These are phyloP conservation scores for Pangasianodon gigas DNA, from an alignment of 2,113 vertebrate genomes.

Conservation along the genomic window DNA sequence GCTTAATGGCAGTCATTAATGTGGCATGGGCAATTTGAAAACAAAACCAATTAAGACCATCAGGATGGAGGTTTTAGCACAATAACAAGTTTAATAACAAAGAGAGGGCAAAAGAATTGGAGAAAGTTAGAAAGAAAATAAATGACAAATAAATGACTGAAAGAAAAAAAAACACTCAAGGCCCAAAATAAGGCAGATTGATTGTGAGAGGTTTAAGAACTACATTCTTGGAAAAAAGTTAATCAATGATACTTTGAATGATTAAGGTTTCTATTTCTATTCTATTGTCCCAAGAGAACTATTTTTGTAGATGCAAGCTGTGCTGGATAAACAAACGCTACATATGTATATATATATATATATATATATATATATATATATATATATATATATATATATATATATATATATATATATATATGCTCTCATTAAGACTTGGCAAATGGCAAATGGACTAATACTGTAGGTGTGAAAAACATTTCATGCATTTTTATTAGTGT, in stretches of 20 bases:
- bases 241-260: neutral
- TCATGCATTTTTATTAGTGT: neutral
- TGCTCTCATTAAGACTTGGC: neutral
- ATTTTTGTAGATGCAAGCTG: neutral
- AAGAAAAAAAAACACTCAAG: no score
- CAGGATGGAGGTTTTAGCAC: conserved; percentile 11
- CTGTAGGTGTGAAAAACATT: neutral
- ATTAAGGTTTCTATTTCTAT: neutral
- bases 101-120: neutral
- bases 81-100: conserved; percentile 19
- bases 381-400: no score
- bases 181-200: neutral
- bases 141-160: neutral
- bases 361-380: no score
- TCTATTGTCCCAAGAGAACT: neutral
- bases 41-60: conserved; percentile 43
- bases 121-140: neutral
- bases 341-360: no score
- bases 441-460: neutral
- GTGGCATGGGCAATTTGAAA: conserved; percentile 47
- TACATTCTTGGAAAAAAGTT: neutral
- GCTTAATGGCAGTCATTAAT: conserved; percentile 47
- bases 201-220: neutral
- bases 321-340: neutral
- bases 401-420: no score